Evolutionary conservation across 1,140 invertebrate genomes (phyloP).

Genomic region (Pogonomyrmex californicus): DNA sequence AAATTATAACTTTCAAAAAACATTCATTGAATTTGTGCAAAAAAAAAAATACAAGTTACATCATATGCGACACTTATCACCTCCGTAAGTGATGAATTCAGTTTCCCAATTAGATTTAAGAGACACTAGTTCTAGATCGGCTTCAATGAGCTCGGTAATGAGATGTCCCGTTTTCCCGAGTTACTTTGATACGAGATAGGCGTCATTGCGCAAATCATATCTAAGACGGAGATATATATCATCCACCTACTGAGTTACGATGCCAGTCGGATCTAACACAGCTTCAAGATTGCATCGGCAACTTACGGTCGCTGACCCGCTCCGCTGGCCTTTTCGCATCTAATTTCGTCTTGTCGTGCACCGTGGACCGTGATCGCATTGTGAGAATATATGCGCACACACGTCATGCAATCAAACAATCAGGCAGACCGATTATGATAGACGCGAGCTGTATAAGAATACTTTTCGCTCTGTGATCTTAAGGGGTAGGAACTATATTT

Average conservation of each 20-base stretch:
- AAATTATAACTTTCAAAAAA: background rate
- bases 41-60: background rate
- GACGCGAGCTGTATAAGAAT: constrained; percentile 46
- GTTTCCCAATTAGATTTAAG: constrained; percentile 48
- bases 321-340: constrained; percentile 54
- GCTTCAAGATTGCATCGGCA: constrained; percentile 34
- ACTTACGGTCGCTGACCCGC: constrained; percentile 71
- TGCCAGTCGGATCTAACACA: constrained; percentile 52
- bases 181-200: constrained; percentile 41
- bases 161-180: constrained; percentile 43
- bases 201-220: constrained; percentile 40
- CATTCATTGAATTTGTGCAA: background rate
- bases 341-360: constrained; percentile 65
- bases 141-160: constrained; percentile 34
- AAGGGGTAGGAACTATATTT: constrained; percentile 6
- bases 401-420: constrained; percentile 75
- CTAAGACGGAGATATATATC: background rate
- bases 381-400: constrained; percentile 61
- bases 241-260: constrained; percentile 23
- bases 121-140: constrained; percentile 36
- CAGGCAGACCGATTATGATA: constrained; percentile 65
- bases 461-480: constrained; percentile 44
- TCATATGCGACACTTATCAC: constrained; percentile 22
- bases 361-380: constrained; percentile 65
- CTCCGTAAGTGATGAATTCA: constrained; percentile 46